Conservation (phyloP, 2,113 vertebrate genomes). For the Regulus satrapa region DNA sequence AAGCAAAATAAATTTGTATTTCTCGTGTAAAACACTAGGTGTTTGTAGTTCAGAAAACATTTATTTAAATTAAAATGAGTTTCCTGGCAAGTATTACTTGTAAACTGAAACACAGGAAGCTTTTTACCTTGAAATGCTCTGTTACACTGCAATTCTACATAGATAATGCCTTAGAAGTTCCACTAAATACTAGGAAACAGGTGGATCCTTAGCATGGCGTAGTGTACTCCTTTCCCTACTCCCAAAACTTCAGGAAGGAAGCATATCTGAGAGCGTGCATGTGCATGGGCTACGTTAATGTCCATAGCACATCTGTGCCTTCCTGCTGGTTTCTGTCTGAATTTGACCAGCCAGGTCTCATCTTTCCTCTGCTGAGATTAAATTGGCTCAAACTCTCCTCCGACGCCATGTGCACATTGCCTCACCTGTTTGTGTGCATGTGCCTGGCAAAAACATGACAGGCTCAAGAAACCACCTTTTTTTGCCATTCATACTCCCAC, state of each 20-base stretch:
- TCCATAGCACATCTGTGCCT: background rate
- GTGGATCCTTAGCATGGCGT: background rate
- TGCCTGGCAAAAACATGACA: background rate
- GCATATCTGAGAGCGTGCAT: background rate
- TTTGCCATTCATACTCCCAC: background rate
- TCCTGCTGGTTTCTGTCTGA: background rate
- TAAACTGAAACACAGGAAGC: background rate
- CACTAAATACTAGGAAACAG: background rate
- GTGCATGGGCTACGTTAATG: background rate
- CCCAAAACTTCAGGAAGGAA: background rate
- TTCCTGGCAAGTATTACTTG: background rate
- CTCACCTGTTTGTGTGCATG: rapidly evolving
- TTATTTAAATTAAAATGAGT: background rate
- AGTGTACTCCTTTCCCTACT: background rate
- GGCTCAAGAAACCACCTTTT: background rate
- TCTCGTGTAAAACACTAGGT: background rate
- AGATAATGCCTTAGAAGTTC: background rate
- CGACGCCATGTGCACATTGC: background rate
- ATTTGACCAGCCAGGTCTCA: background rate
- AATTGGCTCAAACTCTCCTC: background rate
- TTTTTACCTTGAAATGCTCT: background rate
- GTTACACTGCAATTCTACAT: background rate
- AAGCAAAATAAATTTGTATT: background rate
- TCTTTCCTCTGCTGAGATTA: background rate
- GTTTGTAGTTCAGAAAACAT: background rate